Base-by-base conservation (phyloP, 2,888 invertebrate genomes). In the Melanargia galathea region DNA sequence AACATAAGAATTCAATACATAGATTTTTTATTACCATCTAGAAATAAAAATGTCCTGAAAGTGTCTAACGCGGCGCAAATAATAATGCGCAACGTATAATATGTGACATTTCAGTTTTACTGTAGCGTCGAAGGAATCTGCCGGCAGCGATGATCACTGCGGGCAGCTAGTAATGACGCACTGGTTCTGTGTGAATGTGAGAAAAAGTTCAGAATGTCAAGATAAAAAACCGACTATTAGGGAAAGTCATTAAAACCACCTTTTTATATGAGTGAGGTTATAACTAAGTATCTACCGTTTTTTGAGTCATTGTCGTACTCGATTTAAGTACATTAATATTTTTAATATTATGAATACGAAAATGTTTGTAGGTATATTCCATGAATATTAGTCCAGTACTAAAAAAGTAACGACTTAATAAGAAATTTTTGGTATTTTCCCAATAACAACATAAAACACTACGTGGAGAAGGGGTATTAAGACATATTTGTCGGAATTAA, bases 81-180 rank as follows among this genome's bases (percentile, higher is more conserved):
- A 73, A 64, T 71, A 72, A 74, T 73, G 73, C 64, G 62, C 72
- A 60, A 71, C 77, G 78, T 78, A 72, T 63, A 58, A 59, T 43
- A 18, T 72, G 69, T 75, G 72, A 75, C 79, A 62, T 79, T 76
- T 81, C 87, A 83, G 86, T 81, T 78, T 79, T 80, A 65, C 62
- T 90, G 71, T 89, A 64, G 90, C 90, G 87, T 84, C 83, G 77
- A 58, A 79, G 88, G 90, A 90, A 90, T 89, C 89, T 82, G 81
- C 77, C 78, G 75, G 73, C 74, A 73, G 81, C 80, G 83, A 86
- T 74, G 6, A 43, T 59, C 85, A 75, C 78, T 74, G 77, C 72
- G 73, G 77, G 67, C 88, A 87, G 89, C 89, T 90, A 88, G 88
- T 88, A 84, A 76, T 78, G 82, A 87, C 85, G 87, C 88, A 65